Percentiles rank a stretch among this genome's conserved stretches.
These are phyloP conservation scores for Eunapius fragilis DNA, from an alignment of 37 sponge, comb jelly and placozoan species.

Conservation along the genomic window DNA sequence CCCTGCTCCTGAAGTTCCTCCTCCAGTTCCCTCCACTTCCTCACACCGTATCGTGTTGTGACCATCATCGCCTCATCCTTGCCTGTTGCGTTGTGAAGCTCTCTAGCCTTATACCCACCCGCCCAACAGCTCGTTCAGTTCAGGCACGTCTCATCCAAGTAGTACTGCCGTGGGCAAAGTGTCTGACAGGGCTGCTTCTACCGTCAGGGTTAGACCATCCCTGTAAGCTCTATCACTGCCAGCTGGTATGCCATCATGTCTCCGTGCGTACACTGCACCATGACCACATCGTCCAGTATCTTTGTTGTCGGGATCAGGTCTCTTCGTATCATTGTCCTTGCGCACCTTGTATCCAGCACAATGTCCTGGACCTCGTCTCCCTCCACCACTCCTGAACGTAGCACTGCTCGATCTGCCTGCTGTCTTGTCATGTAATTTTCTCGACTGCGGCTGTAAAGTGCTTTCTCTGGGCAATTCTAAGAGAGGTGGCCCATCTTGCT, in stretches of 20 bases:
- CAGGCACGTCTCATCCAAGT: conserved; percentile 20
- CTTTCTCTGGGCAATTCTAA: neutral
- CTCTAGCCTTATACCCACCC: too few relatives aligned
- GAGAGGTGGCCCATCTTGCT: conserved; percentile 5
- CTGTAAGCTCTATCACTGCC: conserved; percentile 8
- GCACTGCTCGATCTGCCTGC: neutral
- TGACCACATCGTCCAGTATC: conserved; percentile 10
- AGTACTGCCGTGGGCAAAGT: conserved; percentile 18
- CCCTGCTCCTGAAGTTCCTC: too few relatives aligned
- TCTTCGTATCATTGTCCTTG: conserved; percentile 3
- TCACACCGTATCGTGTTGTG: too few relatives aligned
- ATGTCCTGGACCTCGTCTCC: conserved; percentile 1
- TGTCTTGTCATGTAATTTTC: neutral
- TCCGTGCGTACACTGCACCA: conserved; percentile 28
- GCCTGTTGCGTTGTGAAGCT: too few relatives aligned
- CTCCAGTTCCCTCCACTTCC: too few relatives aligned
- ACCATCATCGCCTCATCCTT: too few relatives aligned
- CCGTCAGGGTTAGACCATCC: neutral
- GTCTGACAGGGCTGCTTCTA: conserved; percentile 7
- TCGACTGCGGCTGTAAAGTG: neutral
- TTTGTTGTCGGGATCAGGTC: conserved; percentile 9
- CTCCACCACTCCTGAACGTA: too few relatives aligned
- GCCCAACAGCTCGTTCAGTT: neutral
- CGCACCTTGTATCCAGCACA: conserved; percentile 1
- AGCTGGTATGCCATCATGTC: conserved; percentile 15